A percentile compares a stretch with the other conserved stretches of the same genome.
These are phyloP conservation scores for Habroteleia sp. DNA, from an alignment of 2,888 invertebrate genomes.

Conservation along the genomic window DNA sequence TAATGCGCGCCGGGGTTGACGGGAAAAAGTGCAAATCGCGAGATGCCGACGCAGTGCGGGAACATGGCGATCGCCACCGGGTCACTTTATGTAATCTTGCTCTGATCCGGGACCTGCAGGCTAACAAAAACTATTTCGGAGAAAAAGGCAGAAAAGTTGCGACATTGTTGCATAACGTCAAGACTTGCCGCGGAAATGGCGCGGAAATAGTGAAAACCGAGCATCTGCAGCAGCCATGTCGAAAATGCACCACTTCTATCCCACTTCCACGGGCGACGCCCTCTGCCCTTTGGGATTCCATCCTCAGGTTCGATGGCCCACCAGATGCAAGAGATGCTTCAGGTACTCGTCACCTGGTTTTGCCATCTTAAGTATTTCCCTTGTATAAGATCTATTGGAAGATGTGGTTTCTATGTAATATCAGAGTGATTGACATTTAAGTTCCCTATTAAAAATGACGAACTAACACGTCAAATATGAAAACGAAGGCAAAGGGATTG, in stretches of 20 bases:
- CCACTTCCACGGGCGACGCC: slow-evolving; percentile 92
- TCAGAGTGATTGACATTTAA: too few relatives aligned
- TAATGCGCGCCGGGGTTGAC: slow-evolving; percentile 40
- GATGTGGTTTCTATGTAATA: too few relatives aligned
- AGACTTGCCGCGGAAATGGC: slow-evolving; percentile 22
- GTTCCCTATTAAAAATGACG: too few relatives aligned
- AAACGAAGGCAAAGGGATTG: too few relatives aligned
- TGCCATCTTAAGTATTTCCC: too few relatives aligned
- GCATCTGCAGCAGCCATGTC: slow-evolving; percentile 43
- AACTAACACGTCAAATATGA: too few relatives aligned
- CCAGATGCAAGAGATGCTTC: slow-evolving; percentile 95
- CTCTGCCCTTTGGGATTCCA: slow-evolving; percentile 96
- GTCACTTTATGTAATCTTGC: slow-evolving; percentile 34
- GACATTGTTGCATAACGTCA: slow-evolving; percentile 32
- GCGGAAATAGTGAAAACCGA: slow-evolving; percentile 13
- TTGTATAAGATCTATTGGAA: too few relatives aligned
- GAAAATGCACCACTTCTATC: slow-evolving; percentile 88
- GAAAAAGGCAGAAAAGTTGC: too few relatives aligned
- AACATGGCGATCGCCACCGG: slow-evolving; percentile 23
- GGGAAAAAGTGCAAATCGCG: slow-evolving; percentile 21
- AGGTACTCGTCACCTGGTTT: too few relatives aligned
- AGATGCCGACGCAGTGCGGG: slow-evolving; percentile 35
- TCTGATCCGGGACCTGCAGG: too few relatives aligned
- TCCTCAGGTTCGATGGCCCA: slow-evolving; percentile 96
- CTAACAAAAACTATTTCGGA: too few relatives aligned